A percentile compares a stretch with the other conserved stretches of the same genome.
Evolutionary conservation across 2,113 vertebrate genomes (phyloP).

Genomic region (Hemibates koningsi): DNA sequence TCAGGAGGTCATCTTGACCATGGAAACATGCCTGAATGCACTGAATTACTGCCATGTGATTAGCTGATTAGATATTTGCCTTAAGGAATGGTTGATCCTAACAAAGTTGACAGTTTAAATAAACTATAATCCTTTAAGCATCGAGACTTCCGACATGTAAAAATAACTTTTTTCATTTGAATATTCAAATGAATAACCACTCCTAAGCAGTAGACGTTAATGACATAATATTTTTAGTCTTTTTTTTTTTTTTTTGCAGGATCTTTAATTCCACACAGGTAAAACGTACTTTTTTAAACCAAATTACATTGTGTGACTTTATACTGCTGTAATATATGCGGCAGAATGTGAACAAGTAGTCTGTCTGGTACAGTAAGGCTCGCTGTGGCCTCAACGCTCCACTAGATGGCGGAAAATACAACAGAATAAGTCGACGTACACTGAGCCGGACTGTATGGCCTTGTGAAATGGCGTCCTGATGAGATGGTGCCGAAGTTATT

Average conservation of each 20-base stretch:
- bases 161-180: not conserved
- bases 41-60: not conserved
- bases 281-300: fast-evolving
- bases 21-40: not conserved
- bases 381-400: not conserved
- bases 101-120: not conserved
- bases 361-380: not conserved
- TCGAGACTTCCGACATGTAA: not conserved
- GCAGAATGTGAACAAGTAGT: not conserved
- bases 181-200: not conserved
- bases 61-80: not conserved
- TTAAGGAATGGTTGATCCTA: not conserved
- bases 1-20: not conserved
- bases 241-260: not conserved
- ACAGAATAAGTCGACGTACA: not conserved
- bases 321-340: not conserved
- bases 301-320: not conserved
- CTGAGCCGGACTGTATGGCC: not conserved
- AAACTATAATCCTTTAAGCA: not conserved
- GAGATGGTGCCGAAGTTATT: slow-evolving; percentile 52
- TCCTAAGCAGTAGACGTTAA: not conserved
- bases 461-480: slow-evolving; percentile 67
- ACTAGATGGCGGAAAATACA: slow-evolving; percentile 57
- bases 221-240: not conserved
- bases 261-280: not conserved